Percentiles rank a stretch among this genome's conserved stretches.
Conservation (phyloP, 1,140 invertebrate species). For the Pseudomyrmex flavicornis region DNA sequence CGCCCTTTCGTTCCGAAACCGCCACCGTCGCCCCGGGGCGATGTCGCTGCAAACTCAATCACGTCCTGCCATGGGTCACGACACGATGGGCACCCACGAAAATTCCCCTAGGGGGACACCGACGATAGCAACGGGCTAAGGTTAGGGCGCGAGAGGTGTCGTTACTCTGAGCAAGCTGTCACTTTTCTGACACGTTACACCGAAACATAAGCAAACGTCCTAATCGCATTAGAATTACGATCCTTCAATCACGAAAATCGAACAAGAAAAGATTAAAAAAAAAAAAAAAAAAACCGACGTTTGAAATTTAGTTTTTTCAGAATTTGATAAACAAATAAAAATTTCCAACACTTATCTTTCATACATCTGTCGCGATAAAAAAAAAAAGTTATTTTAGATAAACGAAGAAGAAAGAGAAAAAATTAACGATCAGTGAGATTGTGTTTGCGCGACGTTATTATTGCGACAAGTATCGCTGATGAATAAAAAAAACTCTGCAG, state of each 20-base stretch:
- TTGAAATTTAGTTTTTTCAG: no score
- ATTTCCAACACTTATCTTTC: no score
- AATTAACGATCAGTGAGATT: conserved; percentile 10
- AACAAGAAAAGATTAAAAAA: no score
- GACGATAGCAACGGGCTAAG: conserved; percentile 46
- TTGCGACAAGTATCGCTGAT: conserved; percentile 3
- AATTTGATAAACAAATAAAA: no score
- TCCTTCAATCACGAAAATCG: conserved; percentile 18
- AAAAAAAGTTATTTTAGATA: background rate
- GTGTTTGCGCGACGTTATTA: background rate
- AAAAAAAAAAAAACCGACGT: background rate
- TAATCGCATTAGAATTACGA: conserved; percentile 46
- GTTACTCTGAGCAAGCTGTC: conserved; percentile 59
- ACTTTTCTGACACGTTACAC: conserved; percentile 42
- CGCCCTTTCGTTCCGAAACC: conserved; percentile 53
- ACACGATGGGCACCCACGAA: conserved; percentile 75
- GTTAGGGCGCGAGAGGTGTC: conserved; percentile 53
- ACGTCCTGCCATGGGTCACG: conserved; percentile 66
- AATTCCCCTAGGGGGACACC: conserved; percentile 45
- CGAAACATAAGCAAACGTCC: conserved; percentile 41
- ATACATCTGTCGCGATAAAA: no score
- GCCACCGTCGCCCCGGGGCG: conserved; percentile 43
- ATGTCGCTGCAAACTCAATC: conserved; percentile 77
- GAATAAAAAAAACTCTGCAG: background rate
- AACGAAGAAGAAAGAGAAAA: background rate